Evolutionary conservation across 2,888 invertebrate species (phyloP).

Genomic region (Nasonovia ribisnigri): DNA sequence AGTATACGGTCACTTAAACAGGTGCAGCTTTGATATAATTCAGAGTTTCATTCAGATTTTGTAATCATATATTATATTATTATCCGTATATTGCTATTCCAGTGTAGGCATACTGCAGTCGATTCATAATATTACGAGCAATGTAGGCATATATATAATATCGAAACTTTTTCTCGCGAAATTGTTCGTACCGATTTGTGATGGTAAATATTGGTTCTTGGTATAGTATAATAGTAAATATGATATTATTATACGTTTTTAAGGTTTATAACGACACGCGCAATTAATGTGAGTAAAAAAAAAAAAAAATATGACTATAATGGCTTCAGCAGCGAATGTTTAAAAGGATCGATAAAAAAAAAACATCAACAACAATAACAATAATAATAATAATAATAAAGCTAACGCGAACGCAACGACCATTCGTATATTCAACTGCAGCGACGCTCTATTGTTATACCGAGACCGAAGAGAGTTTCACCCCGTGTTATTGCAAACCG

Average conservation of each 20-base stretch:
- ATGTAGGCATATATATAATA: too few relatives aligned
- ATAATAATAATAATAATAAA: background rate
- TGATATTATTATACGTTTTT: background rate
- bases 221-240: background rate
- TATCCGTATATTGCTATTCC: background rate
- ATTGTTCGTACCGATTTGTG: background rate
- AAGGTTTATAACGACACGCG: background rate
- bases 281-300: background rate
- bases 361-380: background rate
- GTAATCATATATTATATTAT: background rate
- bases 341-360: background rate
- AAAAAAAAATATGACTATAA: background rate
- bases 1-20: too few relatives aligned
- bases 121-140: background rate
- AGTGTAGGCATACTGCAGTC: background rate
- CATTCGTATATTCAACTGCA: background rate
- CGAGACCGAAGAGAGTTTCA: background rate
- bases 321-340: background rate
- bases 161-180: background rate
- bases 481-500: background rate
- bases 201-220: background rate
- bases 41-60: background rate
- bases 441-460: background rate
- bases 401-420: background rate
- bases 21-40: too few relatives aligned